Conservation (phyloP, 2,797 vertebrate species). For the Echiichthys vipera region DNA sequence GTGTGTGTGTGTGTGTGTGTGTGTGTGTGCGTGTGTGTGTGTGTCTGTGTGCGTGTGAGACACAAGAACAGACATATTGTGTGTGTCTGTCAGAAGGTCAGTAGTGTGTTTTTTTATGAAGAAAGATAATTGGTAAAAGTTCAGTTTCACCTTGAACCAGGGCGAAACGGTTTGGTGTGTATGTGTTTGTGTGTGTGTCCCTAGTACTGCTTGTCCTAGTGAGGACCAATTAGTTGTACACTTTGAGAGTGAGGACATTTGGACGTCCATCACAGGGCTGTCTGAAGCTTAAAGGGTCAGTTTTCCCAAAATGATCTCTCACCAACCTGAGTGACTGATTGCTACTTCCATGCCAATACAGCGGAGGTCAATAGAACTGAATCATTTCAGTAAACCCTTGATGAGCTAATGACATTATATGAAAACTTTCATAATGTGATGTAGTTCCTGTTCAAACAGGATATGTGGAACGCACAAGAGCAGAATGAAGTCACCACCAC, state of each 20-base stretch:
- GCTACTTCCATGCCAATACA: background rate
- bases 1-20: background rate
- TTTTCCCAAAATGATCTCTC: background rate
- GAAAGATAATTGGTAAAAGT: slow-evolving; percentile 39
- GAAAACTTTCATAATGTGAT: no score
- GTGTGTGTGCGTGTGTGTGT: slow-evolving; percentile 2
- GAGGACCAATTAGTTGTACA: slow-evolving; percentile 5
- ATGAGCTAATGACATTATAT: no score
- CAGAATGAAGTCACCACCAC: no score
- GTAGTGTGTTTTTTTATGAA: slow-evolving; percentile 16
- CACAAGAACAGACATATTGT: background rate
- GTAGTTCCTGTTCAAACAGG: no score
- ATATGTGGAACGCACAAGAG: no score
- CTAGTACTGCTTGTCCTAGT: slow-evolving; percentile 7
- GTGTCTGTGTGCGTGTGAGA: background rate
- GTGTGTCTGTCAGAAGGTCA: slow-evolving; percentile 39
- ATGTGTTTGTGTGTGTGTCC: slow-evolving; percentile 2
- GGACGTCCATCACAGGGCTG: background rate
- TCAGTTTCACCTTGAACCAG: slow-evolving; percentile 15
- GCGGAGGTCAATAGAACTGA: no score
- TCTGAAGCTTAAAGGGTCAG: background rate
- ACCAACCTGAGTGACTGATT: background rate
- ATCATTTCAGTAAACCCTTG: no score
- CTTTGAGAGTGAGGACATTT: slow-evolving; percentile 11
- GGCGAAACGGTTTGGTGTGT: background rate